Percentiles rank a stretch among this genome's conserved stretches.
phyloP scores from a whole-genome alignment of 2,113 vertebrate species.

The Psettodes erumei region DNA sequence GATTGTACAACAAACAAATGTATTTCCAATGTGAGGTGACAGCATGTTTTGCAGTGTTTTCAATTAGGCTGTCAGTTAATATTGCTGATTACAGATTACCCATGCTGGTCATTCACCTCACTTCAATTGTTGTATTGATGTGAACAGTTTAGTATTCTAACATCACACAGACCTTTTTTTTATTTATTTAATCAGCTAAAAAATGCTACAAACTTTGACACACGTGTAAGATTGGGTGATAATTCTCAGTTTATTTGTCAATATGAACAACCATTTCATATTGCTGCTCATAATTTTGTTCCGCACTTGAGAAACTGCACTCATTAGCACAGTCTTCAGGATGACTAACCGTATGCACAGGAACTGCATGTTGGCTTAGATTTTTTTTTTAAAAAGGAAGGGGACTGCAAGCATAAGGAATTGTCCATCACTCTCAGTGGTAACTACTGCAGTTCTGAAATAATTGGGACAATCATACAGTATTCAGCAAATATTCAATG shows the following conservation, averaged over 20 bases:
- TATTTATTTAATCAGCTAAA: not conserved
- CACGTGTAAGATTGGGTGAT: not conserved
- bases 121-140: not conserved
- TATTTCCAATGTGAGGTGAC: not conserved
- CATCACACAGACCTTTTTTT: not conserved
- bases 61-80: not conserved
- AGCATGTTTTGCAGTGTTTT: not conserved
- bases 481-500: not conserved
- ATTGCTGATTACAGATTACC: not conserved
- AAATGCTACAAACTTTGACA: no score
- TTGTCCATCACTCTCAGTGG: not conserved
- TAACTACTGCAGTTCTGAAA: not conserved
- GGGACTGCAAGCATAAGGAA: not conserved
- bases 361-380: not conserved
- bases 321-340: not conserved
- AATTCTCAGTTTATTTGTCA: not conserved
- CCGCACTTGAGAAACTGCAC: not conserved
- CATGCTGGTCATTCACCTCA: not conserved
- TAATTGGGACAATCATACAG: not conserved
- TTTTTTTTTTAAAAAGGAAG: not conserved
- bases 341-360: not conserved
- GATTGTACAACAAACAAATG: not conserved
- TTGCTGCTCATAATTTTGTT: no score
- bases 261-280: not conserved
- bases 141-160: slow-evolving; percentile 1